Evolutionary conservation across 2,888 invertebrate species (phyloP), one percentile per base, ranked within the genome.

Genomic region (Cecidostiba fungosa): DNA sequence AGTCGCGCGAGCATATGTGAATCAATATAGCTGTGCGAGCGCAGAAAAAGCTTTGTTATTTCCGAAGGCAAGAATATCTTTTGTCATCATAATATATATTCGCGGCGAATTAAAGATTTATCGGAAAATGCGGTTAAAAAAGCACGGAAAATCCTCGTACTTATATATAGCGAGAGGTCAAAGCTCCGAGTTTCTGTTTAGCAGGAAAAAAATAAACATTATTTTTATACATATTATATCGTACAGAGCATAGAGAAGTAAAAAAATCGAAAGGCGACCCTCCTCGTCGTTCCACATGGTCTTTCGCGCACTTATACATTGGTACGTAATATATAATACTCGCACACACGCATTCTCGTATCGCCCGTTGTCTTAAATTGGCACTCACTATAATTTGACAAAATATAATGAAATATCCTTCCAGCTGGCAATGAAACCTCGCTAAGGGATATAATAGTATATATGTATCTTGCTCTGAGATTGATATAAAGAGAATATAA

Each of bases 311-410:
- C 39, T 12, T 12, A 43, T 43, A 43, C 32, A 32, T 3, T 32
- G 1, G 32, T 32, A 32, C 3, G 32, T 3, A 32, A 32, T 43
- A 43, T 43, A 43, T 43, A 43, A 72, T 72, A 23, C 39, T 72
- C 39, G 26, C 62, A 10, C 23, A 23, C 62, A 62, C 26, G 54
- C 54, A 50, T 16, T 69, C 66, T n/a, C n/a, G 3, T 36, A 16
- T 32, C 32, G 36, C 36, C 16, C 43, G 23, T 72, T 39, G n/a
- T 16, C 19, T 59, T 59, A 43, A 72, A 72, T 72, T 72, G 72
- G 72, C 72, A 72, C 72, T 72, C 43, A n/a, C 72, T 72, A 36
- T 32, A 72, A 72, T 39, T 72, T 72, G 43, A 72, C 72, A 72
- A 72, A 72, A 72, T 72, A 72, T 72, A 72, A 39, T 72, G 43